Conservation (phyloP, 1,140 invertebrate species). For the Dysdera silvatica region DNA sequence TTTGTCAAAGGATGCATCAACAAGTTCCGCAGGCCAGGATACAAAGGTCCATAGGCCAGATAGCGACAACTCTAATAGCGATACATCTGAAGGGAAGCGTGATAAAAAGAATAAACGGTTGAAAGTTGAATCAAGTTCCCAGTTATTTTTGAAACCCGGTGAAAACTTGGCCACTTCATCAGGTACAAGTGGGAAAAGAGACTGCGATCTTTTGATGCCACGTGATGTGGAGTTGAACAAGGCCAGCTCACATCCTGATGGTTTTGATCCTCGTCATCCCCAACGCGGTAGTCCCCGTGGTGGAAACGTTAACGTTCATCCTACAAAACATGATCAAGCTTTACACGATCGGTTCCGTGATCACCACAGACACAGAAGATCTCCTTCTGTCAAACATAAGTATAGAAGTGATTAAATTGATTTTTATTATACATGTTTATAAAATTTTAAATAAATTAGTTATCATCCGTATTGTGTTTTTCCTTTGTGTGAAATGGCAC, state of each 20-base stretch:
- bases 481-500: too few species aligned
- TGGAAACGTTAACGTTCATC: not conserved
- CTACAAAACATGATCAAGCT: slow-evolving; percentile 9
- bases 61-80: not conserved
- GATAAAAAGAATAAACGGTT: not conserved
- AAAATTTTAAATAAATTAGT: too few species aligned
- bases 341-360: slow-evolving; percentile 16
- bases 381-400: slow-evolving; percentile 24
- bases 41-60: not conserved
- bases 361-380: slow-evolving; percentile 3
- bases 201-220: not conserved
- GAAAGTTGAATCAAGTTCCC: not conserved
- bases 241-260: slow-evolving; percentile 9
- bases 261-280: slow-evolving; percentile 14
- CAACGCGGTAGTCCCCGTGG: slow-evolving; percentile 19
- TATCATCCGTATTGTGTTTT: too few species aligned
- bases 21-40: not conserved
- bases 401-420: too few species aligned
- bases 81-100: not conserved
- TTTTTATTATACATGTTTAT: too few species aligned
- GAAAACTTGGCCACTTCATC: not conserved
- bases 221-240: not conserved
- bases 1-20: not conserved
- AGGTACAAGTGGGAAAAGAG: not conserved
- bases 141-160: not conserved